Evolutionary conservation across 2,797 vertebrate genomes (phyloP), one percentile per base, ranked within the genome.

Genomic region (Rallus crepitans): DNA sequence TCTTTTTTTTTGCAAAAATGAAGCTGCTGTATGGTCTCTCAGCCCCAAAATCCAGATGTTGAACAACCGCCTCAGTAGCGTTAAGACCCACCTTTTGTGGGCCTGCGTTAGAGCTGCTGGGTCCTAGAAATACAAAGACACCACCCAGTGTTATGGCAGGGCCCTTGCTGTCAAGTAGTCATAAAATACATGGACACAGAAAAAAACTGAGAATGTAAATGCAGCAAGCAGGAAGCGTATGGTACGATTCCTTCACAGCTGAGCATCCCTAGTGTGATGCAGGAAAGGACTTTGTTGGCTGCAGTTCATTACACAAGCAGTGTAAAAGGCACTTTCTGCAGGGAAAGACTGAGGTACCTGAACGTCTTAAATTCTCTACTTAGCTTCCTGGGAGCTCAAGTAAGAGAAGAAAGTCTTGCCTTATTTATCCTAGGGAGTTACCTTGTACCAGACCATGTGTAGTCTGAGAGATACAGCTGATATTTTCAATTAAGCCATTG

Each of bases 351-450:
- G 6, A 64, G 15, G 19, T 55, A 60, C 16, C 18, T 45, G 59
- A 70, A 63, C 2, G 3, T 28, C 25, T 37, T 16, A 31, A 53
- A 11, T 64, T 94, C 50, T 88, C 57, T 75, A 2, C 52, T 72
- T 6, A 4, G 39, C 33, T 98, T 98, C 98, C 94, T 39, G 97
- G 97, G 45, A 98, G 93, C 64, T 98, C 97, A 40, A 96, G 93
- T 59, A 98, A 94, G 64, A 97, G 33, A 98, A 79, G 94, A 50
- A 98, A 97, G 73, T 97, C 97, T 89, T 96, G 98, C 98, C 97
- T 98, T 71, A 95, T 94, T 87, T 98, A 96, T 93, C 97, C 97
- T 63, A 97, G 64, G 68, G 97, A 97, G 89, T 93, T 84, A 50
- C 85, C 53, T 35, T 60, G 33, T 35, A 31, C 16, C 52, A 69